phyloP scores from a whole-genome alignment of 2,113 vertebrate species.

The Sorex fumeus region DNA sequence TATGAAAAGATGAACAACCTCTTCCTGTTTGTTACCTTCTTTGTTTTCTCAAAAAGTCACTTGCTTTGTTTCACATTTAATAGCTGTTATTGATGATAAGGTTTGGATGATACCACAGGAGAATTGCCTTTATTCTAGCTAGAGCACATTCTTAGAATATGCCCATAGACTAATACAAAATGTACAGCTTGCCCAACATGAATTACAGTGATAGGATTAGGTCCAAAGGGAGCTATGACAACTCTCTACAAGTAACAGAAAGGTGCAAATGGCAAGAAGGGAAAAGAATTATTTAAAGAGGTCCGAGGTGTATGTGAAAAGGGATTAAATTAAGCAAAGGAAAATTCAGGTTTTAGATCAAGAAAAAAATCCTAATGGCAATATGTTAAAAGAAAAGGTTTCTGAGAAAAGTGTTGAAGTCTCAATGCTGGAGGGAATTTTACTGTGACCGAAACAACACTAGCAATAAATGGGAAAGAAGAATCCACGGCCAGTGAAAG shows the following conservation, averaged over 20 bases:
- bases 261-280: conserved; percentile 83
- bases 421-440: background rate
- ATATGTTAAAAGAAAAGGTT: conserved; percentile 72
- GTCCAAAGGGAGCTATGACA: conserved; percentile 81
- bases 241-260: conserved; percentile 81
- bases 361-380: conserved; percentile 80
- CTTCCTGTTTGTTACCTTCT: conserved; percentile 45
- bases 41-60: conserved; percentile 74
- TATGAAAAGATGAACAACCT: conserved; percentile 33
- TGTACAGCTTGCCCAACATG: conserved; percentile 82
- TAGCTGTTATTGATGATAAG: conserved; percentile 80
- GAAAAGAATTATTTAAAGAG: conserved; percentile 86
- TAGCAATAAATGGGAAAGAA: conserved; percentile 1
- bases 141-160: conserved; percentile 63
- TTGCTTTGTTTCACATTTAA: conserved; percentile 72
- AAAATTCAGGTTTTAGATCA: conserved; percentile 83
- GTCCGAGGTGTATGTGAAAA: conserved; percentile 78
- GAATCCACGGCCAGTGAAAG: background rate
- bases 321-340: conserved; percentile 85
- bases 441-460: background rate
- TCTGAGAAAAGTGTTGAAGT: conserved; percentile 5
- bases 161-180: conserved; percentile 77
- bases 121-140: conserved; percentile 76
- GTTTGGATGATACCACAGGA: conserved; percentile 72
- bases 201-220: conserved; percentile 81